A percentile compares a stretch with the other conserved stretches of the same genome.
Conservation (phyloP, 2,113 vertebrate genomes). For the Mastomys coucha region DNA sequence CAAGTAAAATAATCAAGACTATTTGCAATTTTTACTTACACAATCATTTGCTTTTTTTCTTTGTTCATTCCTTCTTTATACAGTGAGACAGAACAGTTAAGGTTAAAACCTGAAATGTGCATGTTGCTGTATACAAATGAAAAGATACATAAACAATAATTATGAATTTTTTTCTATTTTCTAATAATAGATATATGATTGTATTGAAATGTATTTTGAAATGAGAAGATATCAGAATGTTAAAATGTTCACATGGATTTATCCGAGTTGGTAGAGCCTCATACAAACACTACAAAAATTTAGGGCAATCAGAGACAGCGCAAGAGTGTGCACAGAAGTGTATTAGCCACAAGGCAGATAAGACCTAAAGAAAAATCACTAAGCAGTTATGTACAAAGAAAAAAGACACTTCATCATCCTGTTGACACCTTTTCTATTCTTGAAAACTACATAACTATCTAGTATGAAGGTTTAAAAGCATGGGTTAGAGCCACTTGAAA, state of each 20-base stretch:
- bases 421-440: background rate
- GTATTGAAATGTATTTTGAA: background rate
- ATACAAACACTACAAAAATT: background rate
- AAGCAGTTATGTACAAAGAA: background rate
- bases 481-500: background rate
- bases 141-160: too few relatives aligned
- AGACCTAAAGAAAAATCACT: background rate
- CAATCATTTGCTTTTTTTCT: too few relatives aligned
- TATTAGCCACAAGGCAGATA: background rate
- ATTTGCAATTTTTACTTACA: too few relatives aligned
- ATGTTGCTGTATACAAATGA: too few relatives aligned
- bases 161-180: too few relatives aligned
- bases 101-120: too few relatives aligned
- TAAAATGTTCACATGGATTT: background rate
- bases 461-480: background rate
- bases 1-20: too few relatives aligned
- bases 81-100: too few relatives aligned
- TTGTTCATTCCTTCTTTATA: too few relatives aligned
- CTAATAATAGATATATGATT: too few relatives aligned
- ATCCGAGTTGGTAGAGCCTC: background rate
- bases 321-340: background rate
- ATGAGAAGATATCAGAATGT: background rate
- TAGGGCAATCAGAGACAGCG: accelerated
- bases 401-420: background rate
- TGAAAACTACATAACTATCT: background rate